phyloP scores from a whole-genome alignment of 1,140 invertebrate genomes.

The Aculops lycopersici region DNA sequence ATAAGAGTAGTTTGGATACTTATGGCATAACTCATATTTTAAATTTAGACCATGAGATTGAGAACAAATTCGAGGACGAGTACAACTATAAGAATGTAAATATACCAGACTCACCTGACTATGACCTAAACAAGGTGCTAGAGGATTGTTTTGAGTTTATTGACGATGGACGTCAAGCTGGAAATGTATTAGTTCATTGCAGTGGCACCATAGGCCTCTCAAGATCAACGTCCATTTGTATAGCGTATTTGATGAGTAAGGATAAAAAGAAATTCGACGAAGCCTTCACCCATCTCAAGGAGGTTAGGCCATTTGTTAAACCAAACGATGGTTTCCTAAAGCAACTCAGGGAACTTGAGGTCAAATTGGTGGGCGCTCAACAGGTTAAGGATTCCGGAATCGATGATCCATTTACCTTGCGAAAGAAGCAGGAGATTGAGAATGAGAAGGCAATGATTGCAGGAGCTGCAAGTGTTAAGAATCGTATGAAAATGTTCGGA shows the following conservation, averaged over 20 bases:
- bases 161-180: slow-evolving; percentile 14
- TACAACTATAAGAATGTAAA: slow-evolving; percentile 16
- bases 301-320: slow-evolving; percentile 26
- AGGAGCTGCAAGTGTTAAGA: slow-evolving; percentile 4
- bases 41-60: slow-evolving; percentile 14
- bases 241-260: slow-evolving; percentile 44
- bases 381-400: slow-evolving; percentile 2
- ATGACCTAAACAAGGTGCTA: slow-evolving; percentile 13
- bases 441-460: slow-evolving; percentile 12
- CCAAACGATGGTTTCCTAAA: slow-evolving; percentile 44
- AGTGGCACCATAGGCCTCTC: slow-evolving; percentile 45
- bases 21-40: slow-evolving; percentile 34
- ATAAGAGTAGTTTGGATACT: slow-evolving; percentile 22
- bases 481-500: slow-evolving; percentile 4
- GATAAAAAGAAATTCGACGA: slow-evolving; percentile 26
- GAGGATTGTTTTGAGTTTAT: slow-evolving; percentile 15
- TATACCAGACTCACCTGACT: slow-evolving; percentile 13
- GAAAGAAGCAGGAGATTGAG: slow-evolving; percentile 24
- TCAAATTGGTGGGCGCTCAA: slow-evolving; percentile 8
- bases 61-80: slow-evolving; percentile 14
- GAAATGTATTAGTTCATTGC: slow-evolving; percentile 51
- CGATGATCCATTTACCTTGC: slow-evolving; percentile 8
- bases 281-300: slow-evolving; percentile 28
- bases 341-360: slow-evolving; percentile 22
- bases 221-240: slow-evolving; percentile 40